A percentile compares a stretch with the other conserved stretches of the same genome.
These are phyloP conservation scores for Drosophila murphyi DNA, from an alignment of 1,140 invertebrate genomes.

Conservation along the genomic window DNA sequence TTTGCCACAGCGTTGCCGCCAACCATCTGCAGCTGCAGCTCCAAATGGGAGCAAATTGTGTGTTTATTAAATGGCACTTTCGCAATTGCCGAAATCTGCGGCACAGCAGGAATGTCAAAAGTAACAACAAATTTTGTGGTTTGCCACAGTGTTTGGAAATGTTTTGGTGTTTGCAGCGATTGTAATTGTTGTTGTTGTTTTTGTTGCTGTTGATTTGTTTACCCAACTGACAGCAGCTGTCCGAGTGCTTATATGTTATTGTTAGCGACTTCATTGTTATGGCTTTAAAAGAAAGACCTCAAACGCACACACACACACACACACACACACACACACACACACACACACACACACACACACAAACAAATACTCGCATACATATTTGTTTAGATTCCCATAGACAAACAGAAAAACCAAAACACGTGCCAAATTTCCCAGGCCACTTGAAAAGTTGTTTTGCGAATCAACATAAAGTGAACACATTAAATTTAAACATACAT, in stretches of 20 bases:
- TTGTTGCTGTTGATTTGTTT: conserved; percentile 45
- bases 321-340: background rate
- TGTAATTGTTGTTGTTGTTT: conserved; percentile 38
- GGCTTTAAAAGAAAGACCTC: conserved; percentile 35
- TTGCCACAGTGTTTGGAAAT: conserved; percentile 62
- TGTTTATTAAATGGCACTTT: conserved; percentile 41
- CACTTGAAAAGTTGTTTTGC: conserved; percentile 19
- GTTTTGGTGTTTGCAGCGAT: conserved; percentile 45
- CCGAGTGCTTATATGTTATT: conserved; percentile 33
- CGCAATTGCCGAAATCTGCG: background rate
- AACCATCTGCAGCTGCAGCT: conserved; percentile 1
- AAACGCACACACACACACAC: conserved; percentile 7
- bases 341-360: background rate
- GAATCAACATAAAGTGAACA: conserved; percentile 12
- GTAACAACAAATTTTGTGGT: conserved; percentile 43
- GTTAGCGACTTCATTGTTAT: conserved; percentile 48
- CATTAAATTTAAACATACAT: conserved; percentile 24
- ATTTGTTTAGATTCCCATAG: conserved; percentile 10
- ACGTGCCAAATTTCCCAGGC: conserved; percentile 40
- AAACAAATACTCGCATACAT: background rate
- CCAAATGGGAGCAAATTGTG: conserved; percentile 1
- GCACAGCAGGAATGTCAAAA: conserved; percentile 26
- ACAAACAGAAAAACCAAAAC: conserved; percentile 8
- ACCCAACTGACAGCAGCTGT: conserved; percentile 35
- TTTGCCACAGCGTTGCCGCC: conserved; percentile 28